A percentile compares a stretch with the other conserved stretches of the same genome.
Evolutionary conservation across 2,888 invertebrate genomes (phyloP).

Genomic region (Mellilla xanthometata): DNA sequence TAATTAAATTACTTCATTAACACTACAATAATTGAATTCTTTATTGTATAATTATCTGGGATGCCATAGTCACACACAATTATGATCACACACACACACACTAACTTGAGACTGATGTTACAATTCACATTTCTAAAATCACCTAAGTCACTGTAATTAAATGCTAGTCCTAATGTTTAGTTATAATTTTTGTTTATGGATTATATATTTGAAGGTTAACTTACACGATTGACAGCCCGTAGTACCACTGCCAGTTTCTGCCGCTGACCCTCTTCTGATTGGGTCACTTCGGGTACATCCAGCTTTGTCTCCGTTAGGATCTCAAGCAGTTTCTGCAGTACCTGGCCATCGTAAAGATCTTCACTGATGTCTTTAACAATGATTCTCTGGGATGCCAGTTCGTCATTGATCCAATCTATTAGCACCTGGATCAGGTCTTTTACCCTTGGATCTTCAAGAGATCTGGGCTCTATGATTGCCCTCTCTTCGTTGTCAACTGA

Average conservation of each 20-base stretch:
- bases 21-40: no score
- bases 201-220: slow-evolving; percentile 4
- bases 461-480: slow-evolving; percentile 95
- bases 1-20: no score
- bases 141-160: no score
- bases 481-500: slow-evolving; percentile 98
- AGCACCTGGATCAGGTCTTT: slow-evolving; percentile 92
- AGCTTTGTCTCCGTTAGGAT: slow-evolving; percentile 94
- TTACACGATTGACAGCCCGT: slow-evolving; percentile 92
- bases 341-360: slow-evolving; percentile 98
- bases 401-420: slow-evolving; percentile 99
- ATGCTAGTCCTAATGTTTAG: no score
- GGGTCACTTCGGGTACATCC: slow-evolving; percentile 99
- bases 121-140: no score
- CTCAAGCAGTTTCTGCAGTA: slow-evolving; percentile 88
- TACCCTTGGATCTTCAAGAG: slow-evolving; percentile 93
- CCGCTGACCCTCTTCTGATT: slow-evolving; percentile 98
- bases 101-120: no score
- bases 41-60: no score
- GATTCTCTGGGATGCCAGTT: slow-evolving; percentile 96
- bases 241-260: slow-evolving; percentile 96
- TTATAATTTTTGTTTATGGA: no score
- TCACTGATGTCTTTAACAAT: slow-evolving; percentile 98
- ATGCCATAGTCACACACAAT: no score
- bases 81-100: no score